Evolutionary conservation across 2,113 vertebrate species (phyloP).

Genomic region (Bos javanicus): DNA sequence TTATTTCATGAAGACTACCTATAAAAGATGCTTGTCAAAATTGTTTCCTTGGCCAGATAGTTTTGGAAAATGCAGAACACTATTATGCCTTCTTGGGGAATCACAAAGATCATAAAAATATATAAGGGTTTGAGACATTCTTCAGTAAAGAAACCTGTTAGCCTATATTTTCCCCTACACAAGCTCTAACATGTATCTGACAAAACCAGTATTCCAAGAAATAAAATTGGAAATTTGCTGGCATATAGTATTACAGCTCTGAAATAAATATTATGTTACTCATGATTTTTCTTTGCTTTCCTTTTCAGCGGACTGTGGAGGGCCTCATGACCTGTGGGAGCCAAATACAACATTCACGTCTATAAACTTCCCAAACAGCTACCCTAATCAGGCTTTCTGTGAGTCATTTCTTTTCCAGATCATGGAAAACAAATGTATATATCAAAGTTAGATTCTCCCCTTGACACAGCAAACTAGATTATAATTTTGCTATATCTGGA

Average conservation of each 20-base stretch:
- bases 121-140: background rate
- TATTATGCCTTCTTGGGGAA: background rate
- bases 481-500: background rate
- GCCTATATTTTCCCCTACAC: background rate
- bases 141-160: background rate
- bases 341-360: conserved; percentile 90
- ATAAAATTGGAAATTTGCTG: background rate
- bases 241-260: background rate
- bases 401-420: conserved; percentile 74
- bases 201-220: background rate
- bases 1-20: background rate
- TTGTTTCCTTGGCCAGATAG: background rate
- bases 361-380: conserved; percentile 87
- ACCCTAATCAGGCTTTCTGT: conserved; percentile 88
- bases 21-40: background rate
- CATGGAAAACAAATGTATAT: background rate
- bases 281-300: conserved; percentile 42
- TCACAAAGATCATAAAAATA: background rate
- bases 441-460: background rate
- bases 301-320: conserved; percentile 91
- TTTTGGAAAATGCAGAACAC: background rate
- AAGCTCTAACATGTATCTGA: background rate
- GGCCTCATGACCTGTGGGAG: conserved; percentile 91
- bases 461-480: background rate
- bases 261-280: background rate